Conservation (phyloP, 2,888 invertebrate genomes). For the Lymantria monacha region DNA sequence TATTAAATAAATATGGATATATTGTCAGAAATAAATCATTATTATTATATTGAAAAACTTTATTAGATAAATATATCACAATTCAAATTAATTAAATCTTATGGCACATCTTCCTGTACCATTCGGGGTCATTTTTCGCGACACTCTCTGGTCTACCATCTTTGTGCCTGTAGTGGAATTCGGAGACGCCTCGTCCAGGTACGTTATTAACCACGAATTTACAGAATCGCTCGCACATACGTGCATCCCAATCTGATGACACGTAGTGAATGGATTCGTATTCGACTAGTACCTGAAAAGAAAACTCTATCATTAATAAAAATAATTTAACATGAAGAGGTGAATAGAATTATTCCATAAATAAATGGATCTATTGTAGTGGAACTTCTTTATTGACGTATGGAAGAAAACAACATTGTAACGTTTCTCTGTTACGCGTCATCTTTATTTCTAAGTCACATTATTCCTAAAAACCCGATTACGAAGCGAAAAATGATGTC, state of each 20-base stretch:
- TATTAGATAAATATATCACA: neutral
- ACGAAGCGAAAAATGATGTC: no score
- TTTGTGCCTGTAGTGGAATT: slow-evolving; percentile 86
- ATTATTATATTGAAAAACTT: neutral
- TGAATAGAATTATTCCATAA: no score
- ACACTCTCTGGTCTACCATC: slow-evolving; percentile 77
- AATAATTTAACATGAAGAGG: neutral
- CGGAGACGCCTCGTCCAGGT: slow-evolving; percentile 86
- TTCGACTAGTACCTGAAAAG: slow-evolving; percentile 78
- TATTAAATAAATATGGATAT: no score
- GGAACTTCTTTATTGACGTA: no score
- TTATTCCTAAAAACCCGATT: no score
- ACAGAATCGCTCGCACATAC: slow-evolving; percentile 84
- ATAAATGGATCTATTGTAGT: no score
- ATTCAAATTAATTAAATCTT: slow-evolving; percentile 37
- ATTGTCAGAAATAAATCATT: no score
- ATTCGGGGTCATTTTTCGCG: slow-evolving; percentile 75
- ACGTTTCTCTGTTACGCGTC: no score
- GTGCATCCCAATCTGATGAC: slow-evolving; percentile 86
- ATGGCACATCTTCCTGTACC: slow-evolving; percentile 78
- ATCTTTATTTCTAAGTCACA: no score
- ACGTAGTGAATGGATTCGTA: slow-evolving; percentile 84
- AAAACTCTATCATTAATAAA: neutral
- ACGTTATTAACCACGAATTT: slow-evolving; percentile 83
- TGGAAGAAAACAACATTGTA: no score